Percentiles rank a stretch among this genome's conserved stretches.
Conservation (phyloP, 2,888 invertebrate genomes). For the Scaptomyza caliginosa region DNA sequence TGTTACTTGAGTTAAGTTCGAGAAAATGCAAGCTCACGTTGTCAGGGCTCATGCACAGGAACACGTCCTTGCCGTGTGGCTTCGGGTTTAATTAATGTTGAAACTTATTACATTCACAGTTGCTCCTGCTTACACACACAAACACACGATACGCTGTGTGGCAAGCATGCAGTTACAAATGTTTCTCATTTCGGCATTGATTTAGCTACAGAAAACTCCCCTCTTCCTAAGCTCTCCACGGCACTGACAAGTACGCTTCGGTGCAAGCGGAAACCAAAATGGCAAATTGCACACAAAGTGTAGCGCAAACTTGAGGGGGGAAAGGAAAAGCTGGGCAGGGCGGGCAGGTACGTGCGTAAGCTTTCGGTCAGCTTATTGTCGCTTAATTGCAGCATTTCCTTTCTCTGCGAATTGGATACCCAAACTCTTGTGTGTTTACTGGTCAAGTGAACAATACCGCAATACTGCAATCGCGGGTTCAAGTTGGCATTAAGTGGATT, state of each 20-base stretch:
- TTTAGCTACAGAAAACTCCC: constrained; percentile 37
- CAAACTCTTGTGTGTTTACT: too few species aligned
- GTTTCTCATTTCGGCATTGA: constrained; percentile 66
- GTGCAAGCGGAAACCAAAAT: constrained; percentile 34
- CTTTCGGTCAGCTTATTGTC: constrained; percentile 69
- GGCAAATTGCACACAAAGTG: constrained; percentile 44
- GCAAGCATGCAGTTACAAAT: constrained; percentile 48
- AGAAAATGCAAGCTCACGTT: constrained; percentile 57
- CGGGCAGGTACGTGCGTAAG: constrained; percentile 26
- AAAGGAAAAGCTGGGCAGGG: too few species aligned
- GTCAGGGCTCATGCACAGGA: constrained; percentile 19
- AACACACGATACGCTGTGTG: constrained; percentile 5
- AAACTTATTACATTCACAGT: constrained; percentile 51
- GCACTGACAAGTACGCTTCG: constrained; percentile 26
- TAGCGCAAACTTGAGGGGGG: not conserved
- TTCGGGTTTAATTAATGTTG: constrained; percentile 71
- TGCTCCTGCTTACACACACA: not conserved
- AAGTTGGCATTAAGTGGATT: constrained; percentile 33
- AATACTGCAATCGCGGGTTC: constrained; percentile 26
- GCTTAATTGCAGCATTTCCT: constrained; percentile 72
- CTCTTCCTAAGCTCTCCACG: not conserved
- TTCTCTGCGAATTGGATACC: too few species aligned
- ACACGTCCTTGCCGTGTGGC: constrained; percentile 48
- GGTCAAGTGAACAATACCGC: constrained; percentile 51
- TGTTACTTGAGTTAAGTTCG: constrained; percentile 30